Evolutionary conservation across 2,113 vertebrate species (phyloP), one percentile per base, ranked within the genome.

Genomic region (Nibea albiflora): DNA sequence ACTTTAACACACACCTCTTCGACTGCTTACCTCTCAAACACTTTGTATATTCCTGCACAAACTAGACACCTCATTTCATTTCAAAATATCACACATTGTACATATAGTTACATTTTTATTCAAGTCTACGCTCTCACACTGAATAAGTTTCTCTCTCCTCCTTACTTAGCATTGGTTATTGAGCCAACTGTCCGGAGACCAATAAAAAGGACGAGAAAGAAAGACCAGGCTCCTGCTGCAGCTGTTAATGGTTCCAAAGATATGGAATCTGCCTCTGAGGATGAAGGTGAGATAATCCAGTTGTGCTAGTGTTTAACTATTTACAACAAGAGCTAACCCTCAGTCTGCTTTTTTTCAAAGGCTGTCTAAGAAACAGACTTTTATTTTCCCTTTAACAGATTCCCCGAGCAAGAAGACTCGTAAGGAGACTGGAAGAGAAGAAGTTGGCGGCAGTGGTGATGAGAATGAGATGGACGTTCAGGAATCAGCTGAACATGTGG

Each of bases 381-480:
- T 53, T 17, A 1, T 71, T 57, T 75, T 5, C 46, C 20, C 3
- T 2, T 44, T 14, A 69, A 65, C 75, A 94, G 92, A 68, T 11
- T 84, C 86, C 14, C 83, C 80, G 0, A 61, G 3, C 4, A 94
- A 94, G 71, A 92, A 90, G 47, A 81, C 3, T 2, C 78, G 83
- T 0, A 20, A 47, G 17, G 76, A 86, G 16, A 3, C 60, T 20
- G 65, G 1, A 47, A 70, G n/a, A 28, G 49, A 12, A 31, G 49
- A 9, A 31, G 17, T 0, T 31, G 14, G 9, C 26, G 14, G 46
- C n/a, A 8, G 62, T 35, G 79, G 64, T 3, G 81, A 60, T 77
- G 80, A 70, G 0, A 69, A 71, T 46, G 56, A 86, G 26, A 91
- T 92, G 89, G 90, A 94, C 22, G 46, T 86, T 12, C 75, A 86